Percentiles rank a stretch among this genome's conserved stretches.
Conservation (phyloP, 2,888 invertebrate species). For the Trichacis sp. region DNA sequence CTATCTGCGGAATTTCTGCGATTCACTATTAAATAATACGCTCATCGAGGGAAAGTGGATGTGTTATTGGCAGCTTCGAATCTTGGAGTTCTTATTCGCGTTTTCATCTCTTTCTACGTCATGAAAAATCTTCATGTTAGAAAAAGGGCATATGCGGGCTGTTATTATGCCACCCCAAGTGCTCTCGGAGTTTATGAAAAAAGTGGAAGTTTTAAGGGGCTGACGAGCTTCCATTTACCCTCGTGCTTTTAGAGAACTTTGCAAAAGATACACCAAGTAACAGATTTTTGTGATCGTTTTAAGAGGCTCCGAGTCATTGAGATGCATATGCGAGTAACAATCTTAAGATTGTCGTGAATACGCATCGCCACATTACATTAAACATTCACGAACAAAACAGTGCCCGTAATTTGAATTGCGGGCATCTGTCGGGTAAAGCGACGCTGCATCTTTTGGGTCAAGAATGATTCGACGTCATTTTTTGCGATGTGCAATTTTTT, state of each 20-base stretch:
- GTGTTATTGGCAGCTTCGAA: too few relatives aligned
- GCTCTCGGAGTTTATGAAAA: slow-evolving; percentile 32
- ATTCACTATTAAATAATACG: slow-evolving; percentile 9
- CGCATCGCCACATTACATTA: background rate
- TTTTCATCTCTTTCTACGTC: too few relatives aligned
- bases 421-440: too few relatives aligned
- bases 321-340: background rate
- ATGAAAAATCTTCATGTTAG: slow-evolving; percentile 36
- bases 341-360: background rate
- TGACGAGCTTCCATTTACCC: slow-evolving; percentile 15
- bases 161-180: slow-evolving; percentile 40
- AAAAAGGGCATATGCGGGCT: too few relatives aligned
- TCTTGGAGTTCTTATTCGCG: too few relatives aligned
- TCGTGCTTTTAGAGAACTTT: slow-evolving; percentile 32
- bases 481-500: too few relatives aligned
- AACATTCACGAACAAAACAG: too few relatives aligned
- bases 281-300: slow-evolving; percentile 24
- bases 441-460: too few relatives aligned
- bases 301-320: background rate
- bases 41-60: too few relatives aligned
- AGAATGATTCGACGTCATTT: too few relatives aligned
- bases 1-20: slow-evolving; percentile 23
- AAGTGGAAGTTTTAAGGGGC: slow-evolving; percentile 26
- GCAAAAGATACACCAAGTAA: slow-evolving; percentile 40
- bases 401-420: too few relatives aligned